Base-by-base conservation (phyloP, 2,888 invertebrate genomes). In the Cyaniris semiargus region DNA sequence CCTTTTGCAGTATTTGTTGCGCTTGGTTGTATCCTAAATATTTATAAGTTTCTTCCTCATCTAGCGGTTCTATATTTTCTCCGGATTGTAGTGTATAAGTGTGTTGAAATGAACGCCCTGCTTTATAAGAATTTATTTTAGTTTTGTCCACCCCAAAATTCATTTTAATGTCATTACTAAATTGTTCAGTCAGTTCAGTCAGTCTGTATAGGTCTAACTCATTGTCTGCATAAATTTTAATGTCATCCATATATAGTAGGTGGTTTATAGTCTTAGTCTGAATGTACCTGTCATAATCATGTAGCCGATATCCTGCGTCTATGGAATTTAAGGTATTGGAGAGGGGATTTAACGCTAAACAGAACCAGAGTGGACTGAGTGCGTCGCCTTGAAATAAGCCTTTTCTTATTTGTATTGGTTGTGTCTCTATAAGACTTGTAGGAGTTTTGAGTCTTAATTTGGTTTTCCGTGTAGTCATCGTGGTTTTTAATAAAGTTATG, bases 371-470 rank as follows among this genome's bases (percentile, higher is more conserved):
- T 31, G 78, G 79, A 56, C 76, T 79, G 2, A 80, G 38, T 10
- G 27, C 31, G 66, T 78, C 78, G n/a, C 76, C 80, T 75, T 80
- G 79, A 58, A 79, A 82, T 13, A 83, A 82, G 13, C 81, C 81
- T 10, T 81, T 74, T 8, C 71, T 70, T 6, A 81, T 82, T 34
- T 76, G 75, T 4, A 82, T 81, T 0, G 60, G 34, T 18, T 75
- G 58, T n/a, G 80, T 80, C 3, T 70, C 72, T 53, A 82, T 58
- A 44, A 60, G 4, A 13, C 21, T 71, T 5, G 13, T n/a, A 53
- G 13, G 6, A 27, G 34, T 60, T 75, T 15, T 70, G 3, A 70
- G 10, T 60, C 75, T 79, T 13, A 81, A 66, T 76, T 7, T 34
- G 0, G 80, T 80, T 23, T 48, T 70, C 81, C 80, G 80, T 34